A percentile compares a stretch with the other conserved stretches of the same genome.
phyloP scores from a whole-genome alignment of 2,113 vertebrate species.

The Coptodon bakossiorum region DNA sequence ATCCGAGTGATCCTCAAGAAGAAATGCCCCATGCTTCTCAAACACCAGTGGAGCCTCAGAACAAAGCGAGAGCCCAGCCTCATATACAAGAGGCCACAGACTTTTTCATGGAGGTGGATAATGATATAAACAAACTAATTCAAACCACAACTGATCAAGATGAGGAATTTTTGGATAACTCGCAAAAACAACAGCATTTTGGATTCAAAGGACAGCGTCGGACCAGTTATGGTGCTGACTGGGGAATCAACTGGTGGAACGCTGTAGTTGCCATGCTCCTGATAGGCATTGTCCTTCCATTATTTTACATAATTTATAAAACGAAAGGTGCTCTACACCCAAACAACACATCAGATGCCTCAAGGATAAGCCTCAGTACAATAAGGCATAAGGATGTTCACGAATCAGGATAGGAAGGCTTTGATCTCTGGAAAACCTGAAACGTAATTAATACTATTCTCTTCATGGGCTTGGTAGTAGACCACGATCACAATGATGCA shows the following conservation, averaged over 20 bases:
- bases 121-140: slow-evolving; percentile 75
- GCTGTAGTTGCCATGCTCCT: slow-evolving; percentile 89
- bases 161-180: background rate
- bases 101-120: slow-evolving; percentile 84
- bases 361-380: background rate
- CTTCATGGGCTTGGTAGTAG: background rate
- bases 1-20: slow-evolving; percentile 15
- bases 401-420: background rate
- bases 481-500: background rate
- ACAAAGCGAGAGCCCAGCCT: background rate
- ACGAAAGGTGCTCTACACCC: slow-evolving; percentile 61
- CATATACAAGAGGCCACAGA: slow-evolving; percentile 52
- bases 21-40: background rate
- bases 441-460: background rate
- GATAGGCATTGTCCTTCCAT: slow-evolving; percentile 83
- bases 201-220: background rate
- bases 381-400: background rate
- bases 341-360: slow-evolving; percentile 20
- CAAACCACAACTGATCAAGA: slow-evolving; percentile 61
- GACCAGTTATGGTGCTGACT: slow-evolving; percentile 72
- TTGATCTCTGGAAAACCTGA: background rate
- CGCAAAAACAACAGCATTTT: background rate
- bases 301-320: slow-evolving; percentile 93
- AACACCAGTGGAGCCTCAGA: background rate
- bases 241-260: slow-evolving; percentile 94